Evolutionary conservation across 2,113 vertebrate species (phyloP).

Genomic region (Lepus timidus): DNA sequence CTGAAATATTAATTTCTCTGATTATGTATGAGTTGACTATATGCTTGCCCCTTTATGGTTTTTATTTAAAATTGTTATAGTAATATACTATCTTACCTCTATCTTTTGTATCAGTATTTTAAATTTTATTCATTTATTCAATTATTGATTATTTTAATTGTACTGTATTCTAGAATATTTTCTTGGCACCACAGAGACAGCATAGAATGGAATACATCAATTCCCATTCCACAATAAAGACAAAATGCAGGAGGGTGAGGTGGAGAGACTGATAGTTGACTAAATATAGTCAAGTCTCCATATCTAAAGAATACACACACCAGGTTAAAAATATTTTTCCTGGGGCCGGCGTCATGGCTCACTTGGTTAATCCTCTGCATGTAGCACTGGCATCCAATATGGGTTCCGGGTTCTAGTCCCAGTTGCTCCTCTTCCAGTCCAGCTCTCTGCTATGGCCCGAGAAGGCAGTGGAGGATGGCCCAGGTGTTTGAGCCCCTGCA

Average conservation of each 20-base stretch:
- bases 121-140: background rate
- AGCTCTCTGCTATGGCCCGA: too few species aligned
- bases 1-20: background rate
- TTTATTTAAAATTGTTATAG: background rate
- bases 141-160: background rate
- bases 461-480: too few species aligned
- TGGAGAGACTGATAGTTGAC: background rate
- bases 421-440: too few species aligned
- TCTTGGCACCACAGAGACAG: background rate
- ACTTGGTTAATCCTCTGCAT: too few species aligned
- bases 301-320: background rate
- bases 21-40: background rate
- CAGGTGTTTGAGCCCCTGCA: too few species aligned
- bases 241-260: background rate
- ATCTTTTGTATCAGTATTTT: background rate
- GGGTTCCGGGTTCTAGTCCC: too few species aligned
- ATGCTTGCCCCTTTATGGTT: background rate
- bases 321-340: background rate
- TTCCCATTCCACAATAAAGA: accelerated
- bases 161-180: background rate
- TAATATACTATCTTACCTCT: background rate
- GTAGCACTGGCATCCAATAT: too few species aligned
- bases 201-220: background rate
- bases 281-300: background rate
- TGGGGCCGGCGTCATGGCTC: too few species aligned